Percentiles rank a stretch among this genome's conserved stretches.
phyloP scores from a whole-genome alignment of 2,797 vertebrate genomes.

The Mus spretus region DNA sequence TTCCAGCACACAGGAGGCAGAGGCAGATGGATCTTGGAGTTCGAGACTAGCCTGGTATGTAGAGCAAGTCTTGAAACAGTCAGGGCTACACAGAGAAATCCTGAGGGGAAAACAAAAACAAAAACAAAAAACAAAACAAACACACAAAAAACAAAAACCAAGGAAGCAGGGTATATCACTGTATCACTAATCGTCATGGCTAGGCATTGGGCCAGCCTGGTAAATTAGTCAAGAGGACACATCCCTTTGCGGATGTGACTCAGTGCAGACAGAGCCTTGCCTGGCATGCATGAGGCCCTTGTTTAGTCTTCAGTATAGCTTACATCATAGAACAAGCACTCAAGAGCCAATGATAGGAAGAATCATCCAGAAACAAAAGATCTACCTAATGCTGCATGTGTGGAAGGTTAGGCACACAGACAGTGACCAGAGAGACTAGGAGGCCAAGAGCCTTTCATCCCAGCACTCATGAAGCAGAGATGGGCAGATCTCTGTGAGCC shows the following conservation, averaged over 20 bases:
- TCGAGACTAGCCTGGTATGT: too few relatives aligned
- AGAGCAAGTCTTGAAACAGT: too few relatives aligned
- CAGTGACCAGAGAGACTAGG: slow-evolving; percentile 15
- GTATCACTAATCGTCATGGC: neutral
- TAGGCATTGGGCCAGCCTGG: neutral
- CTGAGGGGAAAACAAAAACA: too few relatives aligned
- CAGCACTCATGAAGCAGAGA: neutral
- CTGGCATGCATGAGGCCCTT: neutral
- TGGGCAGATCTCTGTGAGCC: too few relatives aligned
- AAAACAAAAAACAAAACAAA: neutral
- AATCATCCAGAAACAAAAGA: slow-evolving; percentile 22
- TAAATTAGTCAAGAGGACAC: neutral
- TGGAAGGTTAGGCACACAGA: slow-evolving; percentile 12
- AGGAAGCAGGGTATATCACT: neutral
- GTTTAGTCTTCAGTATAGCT: neutral
- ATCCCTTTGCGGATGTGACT: neutral
- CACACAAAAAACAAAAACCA: neutral
- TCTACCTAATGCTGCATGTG: slow-evolving; percentile 31
- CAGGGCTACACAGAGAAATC: too few relatives aligned
- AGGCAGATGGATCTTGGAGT: too few relatives aligned
- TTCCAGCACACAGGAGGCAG: neutral
- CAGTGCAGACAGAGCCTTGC: neutral
- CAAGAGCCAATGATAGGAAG: neutral
- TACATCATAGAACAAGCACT: neutral
- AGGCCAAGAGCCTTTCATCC: neutral